Evolutionary conservation across 2,113 vertebrate genomes (phyloP).

Genomic region (Leucosticte australis): DNA sequence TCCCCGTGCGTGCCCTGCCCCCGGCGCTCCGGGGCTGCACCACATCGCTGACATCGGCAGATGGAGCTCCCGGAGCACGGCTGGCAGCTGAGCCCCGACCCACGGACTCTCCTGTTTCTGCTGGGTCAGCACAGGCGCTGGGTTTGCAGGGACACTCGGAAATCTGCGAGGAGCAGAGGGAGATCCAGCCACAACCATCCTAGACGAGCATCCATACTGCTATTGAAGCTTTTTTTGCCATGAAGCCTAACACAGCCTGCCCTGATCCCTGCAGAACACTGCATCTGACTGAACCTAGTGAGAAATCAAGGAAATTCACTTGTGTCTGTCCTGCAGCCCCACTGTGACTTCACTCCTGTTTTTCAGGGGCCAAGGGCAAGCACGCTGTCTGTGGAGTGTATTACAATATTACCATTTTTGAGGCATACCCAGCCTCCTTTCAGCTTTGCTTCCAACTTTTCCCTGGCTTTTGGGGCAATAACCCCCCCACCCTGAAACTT

Average conservation of each 20-base stretch:
- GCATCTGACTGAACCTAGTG: not conserved
- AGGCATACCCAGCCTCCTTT: not conserved
- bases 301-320: not conserved
- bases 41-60: not conserved
- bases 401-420: not conserved
- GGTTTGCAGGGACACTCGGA: not conserved
- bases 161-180: not conserved
- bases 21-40: not conserved
- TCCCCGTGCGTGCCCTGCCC: not conserved
- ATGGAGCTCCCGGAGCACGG: not conserved
- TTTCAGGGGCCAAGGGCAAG: not conserved
- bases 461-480: slow-evolving; percentile 3
- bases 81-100: not conserved
- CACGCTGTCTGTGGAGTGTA: not conserved
- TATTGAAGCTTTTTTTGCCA: not conserved
- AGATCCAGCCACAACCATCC: not conserved
- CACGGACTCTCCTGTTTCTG: not conserved
- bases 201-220: not conserved
- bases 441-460: not conserved
- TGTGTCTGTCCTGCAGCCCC: not conserved
- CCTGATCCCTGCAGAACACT: not conserved
- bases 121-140: not conserved
- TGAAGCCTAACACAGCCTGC: not conserved
- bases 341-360: not conserved
- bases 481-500: not conserved